phyloP scores from a whole-genome alignment of 1,140 invertebrate species.

The Eueides isabella region DNA sequence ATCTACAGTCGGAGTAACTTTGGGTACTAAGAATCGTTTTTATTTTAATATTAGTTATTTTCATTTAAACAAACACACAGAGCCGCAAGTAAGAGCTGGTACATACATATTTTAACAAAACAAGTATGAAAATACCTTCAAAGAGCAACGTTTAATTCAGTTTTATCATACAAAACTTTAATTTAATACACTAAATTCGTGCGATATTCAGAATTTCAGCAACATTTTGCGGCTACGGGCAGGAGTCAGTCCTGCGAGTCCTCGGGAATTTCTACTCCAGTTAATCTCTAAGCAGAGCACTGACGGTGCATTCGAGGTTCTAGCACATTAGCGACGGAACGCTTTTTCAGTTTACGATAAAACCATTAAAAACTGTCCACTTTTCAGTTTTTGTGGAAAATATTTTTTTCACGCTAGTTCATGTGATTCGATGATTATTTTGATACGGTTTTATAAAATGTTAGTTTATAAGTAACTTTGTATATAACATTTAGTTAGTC shows the following conservation, averaged over 20 bases:
- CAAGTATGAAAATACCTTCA: neutral
- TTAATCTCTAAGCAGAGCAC: constrained; percentile 45
- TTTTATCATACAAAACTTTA: constrained; percentile 25
- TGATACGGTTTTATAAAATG: neutral
- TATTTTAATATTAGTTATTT: no score
- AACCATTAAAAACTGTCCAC: constrained; percentile 30
- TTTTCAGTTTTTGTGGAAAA: constrained; percentile 7
- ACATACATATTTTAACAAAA: neutral
- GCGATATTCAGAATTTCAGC: constrained; percentile 37
- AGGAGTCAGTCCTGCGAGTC: constrained; percentile 29
- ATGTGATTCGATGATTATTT: neutral
- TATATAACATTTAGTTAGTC: neutral
- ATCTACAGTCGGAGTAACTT: no score
- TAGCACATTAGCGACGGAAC: constrained; percentile 39
- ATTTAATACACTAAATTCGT: constrained; percentile 35
- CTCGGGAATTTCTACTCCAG: constrained; percentile 40
- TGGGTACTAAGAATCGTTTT: no score
- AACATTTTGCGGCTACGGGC: constrained; percentile 35
- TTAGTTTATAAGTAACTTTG: no score
- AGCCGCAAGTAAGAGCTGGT: no score
- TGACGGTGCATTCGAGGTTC: constrained; percentile 33
- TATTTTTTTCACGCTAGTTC: neutral
- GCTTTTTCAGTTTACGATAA: constrained; percentile 32
- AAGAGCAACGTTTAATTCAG: constrained; percentile 16
- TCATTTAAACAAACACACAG: no score